These are phyloP conservation scores for Microctenopoma stevenorrisi DNA, from an alignment of 2,797 vertebrate genomes.

Conservation along the genomic window DNA sequence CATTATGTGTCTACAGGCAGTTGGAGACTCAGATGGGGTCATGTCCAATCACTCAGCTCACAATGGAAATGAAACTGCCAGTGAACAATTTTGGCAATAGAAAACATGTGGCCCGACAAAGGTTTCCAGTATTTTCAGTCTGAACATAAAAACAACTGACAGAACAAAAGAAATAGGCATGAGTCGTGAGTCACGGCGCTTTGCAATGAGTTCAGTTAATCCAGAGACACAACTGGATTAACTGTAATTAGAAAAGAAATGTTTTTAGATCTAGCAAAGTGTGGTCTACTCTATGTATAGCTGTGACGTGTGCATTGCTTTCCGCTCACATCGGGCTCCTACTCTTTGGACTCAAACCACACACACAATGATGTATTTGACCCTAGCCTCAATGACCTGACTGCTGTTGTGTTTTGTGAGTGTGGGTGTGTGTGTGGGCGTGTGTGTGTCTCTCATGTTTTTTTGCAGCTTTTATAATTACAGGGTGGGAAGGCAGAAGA, in stretches of 20 bases:
- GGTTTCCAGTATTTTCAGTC: constrained; percentile 20
- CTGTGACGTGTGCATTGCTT: neutral
- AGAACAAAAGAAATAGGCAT: constrained; percentile 1
- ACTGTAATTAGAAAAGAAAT: neutral
- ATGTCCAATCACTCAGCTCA: constrained; percentile 20
- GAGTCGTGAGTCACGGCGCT: neutral
- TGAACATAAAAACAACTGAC: constrained; percentile 16
- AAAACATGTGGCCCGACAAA: constrained; percentile 41
- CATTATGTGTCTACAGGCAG: constrained; percentile 39
- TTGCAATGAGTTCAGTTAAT: neutral
- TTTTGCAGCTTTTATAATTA: constrained; percentile 53
- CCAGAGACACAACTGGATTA: neutral
- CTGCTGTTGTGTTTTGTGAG: constrained; percentile 19
- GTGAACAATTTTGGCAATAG: constrained; percentile 22
- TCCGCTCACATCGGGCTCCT: neutral
- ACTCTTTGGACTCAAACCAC: neutral
- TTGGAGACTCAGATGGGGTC: constrained; percentile 21
- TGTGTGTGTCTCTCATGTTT: constrained; percentile 27
- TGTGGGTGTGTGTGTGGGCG: constrained; percentile 21
- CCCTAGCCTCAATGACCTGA: constrained; percentile 18
- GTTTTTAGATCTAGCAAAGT: neutral
- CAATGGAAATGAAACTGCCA: constrained; percentile 50
- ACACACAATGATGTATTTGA: constrained; percentile 9
- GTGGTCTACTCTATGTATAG: neutral
- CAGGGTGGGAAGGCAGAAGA: constrained; percentile 38